phyloP scores from a whole-genome alignment of 2,797 vertebrate genomes.

The Taeniopygia guttata region DNA sequence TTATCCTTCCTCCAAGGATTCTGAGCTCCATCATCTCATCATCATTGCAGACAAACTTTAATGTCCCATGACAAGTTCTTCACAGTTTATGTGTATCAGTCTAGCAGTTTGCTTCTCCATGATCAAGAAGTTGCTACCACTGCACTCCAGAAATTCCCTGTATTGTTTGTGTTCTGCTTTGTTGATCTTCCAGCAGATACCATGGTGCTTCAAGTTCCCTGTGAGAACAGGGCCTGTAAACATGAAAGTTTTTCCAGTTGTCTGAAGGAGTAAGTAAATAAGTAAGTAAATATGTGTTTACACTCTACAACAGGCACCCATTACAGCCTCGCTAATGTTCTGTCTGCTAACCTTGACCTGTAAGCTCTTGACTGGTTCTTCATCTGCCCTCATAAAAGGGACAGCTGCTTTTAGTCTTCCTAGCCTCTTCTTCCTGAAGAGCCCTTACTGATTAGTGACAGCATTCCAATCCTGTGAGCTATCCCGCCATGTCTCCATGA shows the following conservation, averaged over 20 bases:
- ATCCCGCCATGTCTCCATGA: not conserved
- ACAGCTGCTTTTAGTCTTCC: not conserved
- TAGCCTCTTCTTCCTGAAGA: not conserved
- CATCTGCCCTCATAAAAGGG: not conserved
- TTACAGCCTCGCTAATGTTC: not conserved
- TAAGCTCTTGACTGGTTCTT: not conserved
- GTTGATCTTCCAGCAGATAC: not conserved
- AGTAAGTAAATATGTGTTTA: not conserved
- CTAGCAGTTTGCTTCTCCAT: not conserved
- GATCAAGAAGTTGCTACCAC: not conserved
- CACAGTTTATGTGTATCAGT: not conserved
- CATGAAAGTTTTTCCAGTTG: not conserved
- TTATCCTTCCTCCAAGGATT: not conserved
- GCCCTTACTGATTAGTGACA: not conserved
- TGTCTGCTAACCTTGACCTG: not conserved
- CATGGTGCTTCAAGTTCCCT: not conserved
- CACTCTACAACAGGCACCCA: not conserved
- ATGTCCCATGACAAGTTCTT: not conserved
- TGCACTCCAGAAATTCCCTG: not conserved
- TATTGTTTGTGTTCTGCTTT: not conserved
- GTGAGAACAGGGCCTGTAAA: not conserved
- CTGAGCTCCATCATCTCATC: not conserved
- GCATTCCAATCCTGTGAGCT: not conserved
- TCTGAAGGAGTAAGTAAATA: not conserved
- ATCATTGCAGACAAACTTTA: not conserved